Evolutionary conservation across 2,113 vertebrate genomes (phyloP), one percentile per base, ranked within the genome.

Genomic region (Indicator indicator): DNA sequence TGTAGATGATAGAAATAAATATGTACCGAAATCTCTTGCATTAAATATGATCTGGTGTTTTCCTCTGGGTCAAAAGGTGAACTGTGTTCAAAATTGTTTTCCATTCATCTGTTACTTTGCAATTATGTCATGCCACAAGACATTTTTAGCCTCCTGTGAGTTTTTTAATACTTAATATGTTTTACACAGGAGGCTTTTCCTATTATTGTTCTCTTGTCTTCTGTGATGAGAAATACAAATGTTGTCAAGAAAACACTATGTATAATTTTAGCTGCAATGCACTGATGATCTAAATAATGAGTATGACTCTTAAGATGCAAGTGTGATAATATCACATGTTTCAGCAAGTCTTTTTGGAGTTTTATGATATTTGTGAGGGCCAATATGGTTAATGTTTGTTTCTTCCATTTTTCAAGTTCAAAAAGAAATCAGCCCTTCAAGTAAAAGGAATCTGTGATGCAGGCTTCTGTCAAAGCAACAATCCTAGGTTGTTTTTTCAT

Each of bases 191-290:
- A 82, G 42, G 27, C 24, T 92, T 85, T 96, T 96, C 93, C 93
- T 95, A 83, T 95, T 46, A 86, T 91, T 93, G 84, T 94, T 96
- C 79, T 87, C 42, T 30, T 68, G 63, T 71, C 21, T 71, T 81
- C 42, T 75, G 18, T 96, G 68, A 95, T 87, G 89, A 94, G 86
- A 93, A 91, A 88, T 44, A 56, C 74, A 69, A 73, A 95, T 73
- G 68, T 74, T 30, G 20, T 73, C 40, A 73, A 82, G 40, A 76
- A 76, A 87, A 46, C 4, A 3, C 26, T 24, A 0, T 59, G 18
- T 63, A 3, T 79, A 46, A 55, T 55, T 90, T 76, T 76, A 70
- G 24, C 68, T 86, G 60, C 75, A 87, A 85, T 76, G 12, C 4
- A 7, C 19, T 69, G 27, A 55, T 93, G 27, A 33, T 79, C 38